A percentile compares a stretch with the other conserved stretches of the same genome.
phyloP scores from a whole-genome alignment of 2,797 vertebrate species.

The Lacerta agilis region DNA sequence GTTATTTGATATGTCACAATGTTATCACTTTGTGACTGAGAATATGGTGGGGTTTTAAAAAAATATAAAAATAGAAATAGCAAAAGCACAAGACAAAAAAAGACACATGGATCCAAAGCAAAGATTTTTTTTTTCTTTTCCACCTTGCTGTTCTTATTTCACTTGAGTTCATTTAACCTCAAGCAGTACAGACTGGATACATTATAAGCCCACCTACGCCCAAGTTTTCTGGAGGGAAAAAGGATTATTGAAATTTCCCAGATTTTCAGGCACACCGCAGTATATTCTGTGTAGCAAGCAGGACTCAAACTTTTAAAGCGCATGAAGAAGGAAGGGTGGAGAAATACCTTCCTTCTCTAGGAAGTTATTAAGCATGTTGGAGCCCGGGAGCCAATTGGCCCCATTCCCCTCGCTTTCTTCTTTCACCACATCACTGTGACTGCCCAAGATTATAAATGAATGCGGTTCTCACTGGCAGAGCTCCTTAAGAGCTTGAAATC shows the following conservation, averaged over 20 bases:
- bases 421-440: neutral
- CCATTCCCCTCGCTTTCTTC: constrained; percentile 5
- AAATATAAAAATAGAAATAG: neutral
- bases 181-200: neutral
- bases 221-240: neutral
- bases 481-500: neutral
- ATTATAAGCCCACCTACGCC: neutral
- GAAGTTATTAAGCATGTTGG: constrained; percentile 4
- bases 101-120: neutral
- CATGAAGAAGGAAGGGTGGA: constrained; percentile 3
- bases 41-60: neutral
- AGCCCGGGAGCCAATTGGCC: neutral
- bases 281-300: constrained; percentile 3
- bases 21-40: neutral
- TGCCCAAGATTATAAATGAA: neutral
- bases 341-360: constrained; percentile 15
- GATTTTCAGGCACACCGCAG: neutral
- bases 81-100: neutral
- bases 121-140: no score
- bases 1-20: neutral
- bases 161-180: neutral
- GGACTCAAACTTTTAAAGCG: neutral
- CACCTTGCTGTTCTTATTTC: neutral
- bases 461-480: neutral
- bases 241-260: neutral